Conservation (phyloP, 1,140 invertebrate genomes). For the Batillaria attramentaria region DNA sequence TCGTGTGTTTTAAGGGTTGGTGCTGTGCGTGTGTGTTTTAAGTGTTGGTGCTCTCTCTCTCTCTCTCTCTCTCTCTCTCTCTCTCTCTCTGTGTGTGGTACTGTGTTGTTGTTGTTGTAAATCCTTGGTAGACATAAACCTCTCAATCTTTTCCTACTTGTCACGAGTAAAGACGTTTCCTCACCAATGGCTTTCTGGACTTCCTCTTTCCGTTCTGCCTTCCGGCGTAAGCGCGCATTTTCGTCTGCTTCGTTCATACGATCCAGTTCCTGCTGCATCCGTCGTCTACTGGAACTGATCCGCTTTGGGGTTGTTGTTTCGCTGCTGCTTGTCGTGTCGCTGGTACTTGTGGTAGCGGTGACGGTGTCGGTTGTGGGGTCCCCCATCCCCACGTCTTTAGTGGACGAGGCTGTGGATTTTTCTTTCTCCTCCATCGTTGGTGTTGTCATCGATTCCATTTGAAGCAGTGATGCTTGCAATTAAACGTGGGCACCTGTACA, state of each 20-base stretch:
- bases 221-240: conserved; percentile 17
- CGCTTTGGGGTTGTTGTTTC: background rate
- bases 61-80: no score
- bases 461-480: background rate
- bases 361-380: background rate
- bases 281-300: background rate
- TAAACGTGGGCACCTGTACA: no score
- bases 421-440: background rate
- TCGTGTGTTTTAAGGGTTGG: no score
- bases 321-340: background rate
- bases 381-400: background rate
- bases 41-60: no score
- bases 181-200: conserved; percentile 30
- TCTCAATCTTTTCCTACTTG: no score
- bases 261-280: conserved; percentile 43
- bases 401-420: background rate
- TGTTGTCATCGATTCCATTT: background rate
- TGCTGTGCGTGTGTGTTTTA: no score
- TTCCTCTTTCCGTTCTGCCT: conserved; percentile 34
- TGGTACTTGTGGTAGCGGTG: no score
- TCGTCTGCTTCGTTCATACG: conserved; percentile 41
- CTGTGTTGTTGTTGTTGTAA: no score
- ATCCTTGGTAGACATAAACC: no score
- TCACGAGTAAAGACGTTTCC: no score
- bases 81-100: no score